Base-by-base conservation (phyloP, 2,797 vertebrate species). In the Rhynchotus rufescens region DNA sequence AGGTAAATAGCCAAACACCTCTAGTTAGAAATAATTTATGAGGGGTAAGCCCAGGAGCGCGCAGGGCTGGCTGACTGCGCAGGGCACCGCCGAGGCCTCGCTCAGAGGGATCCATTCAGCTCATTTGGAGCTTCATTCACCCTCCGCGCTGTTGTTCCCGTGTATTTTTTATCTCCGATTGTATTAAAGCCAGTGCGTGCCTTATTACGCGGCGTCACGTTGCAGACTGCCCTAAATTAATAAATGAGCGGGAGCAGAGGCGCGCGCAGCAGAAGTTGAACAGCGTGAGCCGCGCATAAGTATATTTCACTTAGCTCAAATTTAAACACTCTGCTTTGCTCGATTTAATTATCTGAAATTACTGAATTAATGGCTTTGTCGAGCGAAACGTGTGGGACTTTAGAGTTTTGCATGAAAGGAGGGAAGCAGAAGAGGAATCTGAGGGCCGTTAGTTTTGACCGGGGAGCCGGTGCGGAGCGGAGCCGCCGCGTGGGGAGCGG, bases 311-410 rank as follows among this genome's bases (percentile, higher is more conserved):
- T 96, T 89, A 85, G 67, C 80, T 93, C 56, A 74, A 80, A 78
- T 57, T 96, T 61, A 69, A 72, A 82, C 80, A 91, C 94, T 91
- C 84, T 76, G 67, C 90, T 96, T 96, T 94, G 84, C 95, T 95
- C 86, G 1, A 93, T 95, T 94, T 96, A 96, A 96, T 96, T 94
- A 94, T 68, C 93, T 88, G 94, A 93, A 95, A 96, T 96, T 96
- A 95, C 88, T 89, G 93, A 95, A 95, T 96, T 95, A 96, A 94
- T 92, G 92, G 94, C 90, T 94, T 96, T 96, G 88, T 96, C 91
- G 92, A 95, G 88, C 75, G 79, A 95, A 95, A 95, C 7, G 9
- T 93, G 84, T 94, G 94, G 87, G 83, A 84, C 72, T 86, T 94
- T 60, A 45, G 91, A 93, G 76, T 92, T 94, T 30, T 30, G 75